Conservation (phyloP, 2,113 vertebrate genomes). For the Pardalotus punctatus region DNA sequence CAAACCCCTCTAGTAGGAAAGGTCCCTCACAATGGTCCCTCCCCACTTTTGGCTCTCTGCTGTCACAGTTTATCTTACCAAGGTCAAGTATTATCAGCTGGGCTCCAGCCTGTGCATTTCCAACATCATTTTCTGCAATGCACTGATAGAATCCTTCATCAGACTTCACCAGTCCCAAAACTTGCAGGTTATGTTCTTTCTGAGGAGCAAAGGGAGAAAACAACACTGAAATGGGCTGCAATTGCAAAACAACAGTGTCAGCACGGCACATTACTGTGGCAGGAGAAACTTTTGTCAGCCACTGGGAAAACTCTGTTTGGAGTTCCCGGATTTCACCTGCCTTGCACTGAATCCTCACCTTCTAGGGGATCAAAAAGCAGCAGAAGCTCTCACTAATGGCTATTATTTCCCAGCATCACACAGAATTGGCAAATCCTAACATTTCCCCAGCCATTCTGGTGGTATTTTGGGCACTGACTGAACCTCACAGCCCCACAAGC, state of each 20-base stretch:
- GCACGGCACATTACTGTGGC: rapidly evolving
- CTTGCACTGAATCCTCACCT: background rate
- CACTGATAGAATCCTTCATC: slow-evolving; percentile 99
- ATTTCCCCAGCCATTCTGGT: background rate
- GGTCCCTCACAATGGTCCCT: background rate
- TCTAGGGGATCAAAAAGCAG: background rate
- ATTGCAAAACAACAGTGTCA: background rate
- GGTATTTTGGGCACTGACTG: background rate
- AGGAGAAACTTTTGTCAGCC: background rate
- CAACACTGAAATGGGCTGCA: background rate
- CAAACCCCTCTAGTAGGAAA: background rate
- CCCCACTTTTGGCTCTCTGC: background rate
- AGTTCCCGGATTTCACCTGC: background rate
- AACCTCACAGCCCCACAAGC: background rate
- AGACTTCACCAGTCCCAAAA: slow-evolving; percentile 94
- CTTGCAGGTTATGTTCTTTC: slow-evolving; percentile 98
- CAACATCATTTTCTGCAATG: slow-evolving; percentile 93
- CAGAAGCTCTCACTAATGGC: background rate
- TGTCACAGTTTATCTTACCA: slow-evolving; percentile 78
- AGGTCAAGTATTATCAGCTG: slow-evolving; percentile 95
- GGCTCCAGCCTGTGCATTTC: slow-evolving; percentile 91
- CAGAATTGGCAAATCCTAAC: background rate
- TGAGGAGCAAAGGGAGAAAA: slow-evolving; percentile 53
- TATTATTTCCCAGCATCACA: background rate
- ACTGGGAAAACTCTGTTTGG: background rate